Evolutionary conservation across 2,888 invertebrate genomes (phyloP).

Genomic region (Eumerus sabulonum): DNA sequence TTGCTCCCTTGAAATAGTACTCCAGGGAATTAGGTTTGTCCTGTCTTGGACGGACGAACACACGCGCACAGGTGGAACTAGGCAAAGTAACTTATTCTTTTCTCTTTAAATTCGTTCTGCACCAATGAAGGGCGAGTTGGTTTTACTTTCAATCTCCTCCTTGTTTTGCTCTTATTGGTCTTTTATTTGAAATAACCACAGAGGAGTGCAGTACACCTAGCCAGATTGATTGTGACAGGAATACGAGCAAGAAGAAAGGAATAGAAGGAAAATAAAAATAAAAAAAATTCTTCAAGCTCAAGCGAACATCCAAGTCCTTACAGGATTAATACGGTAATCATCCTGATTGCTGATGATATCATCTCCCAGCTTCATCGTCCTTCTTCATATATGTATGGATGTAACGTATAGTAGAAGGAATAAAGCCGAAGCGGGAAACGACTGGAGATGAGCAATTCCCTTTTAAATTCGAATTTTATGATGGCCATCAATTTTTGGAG

Average conservation of each 20-base stretch:
- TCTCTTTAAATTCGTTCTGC: constrained; percentile 5
- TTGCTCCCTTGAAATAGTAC: constrained; percentile 50
- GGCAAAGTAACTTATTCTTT: too few species aligned
- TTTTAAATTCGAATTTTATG: constrained; percentile 68
- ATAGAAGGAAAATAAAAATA: constrained; percentile 9
- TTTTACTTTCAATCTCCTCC: constrained; percentile 6
- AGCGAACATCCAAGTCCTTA: constrained; percentile 9
- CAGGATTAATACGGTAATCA: constrained; percentile 65
- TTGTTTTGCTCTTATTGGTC: constrained; percentile 42
- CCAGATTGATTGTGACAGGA: too few species aligned
- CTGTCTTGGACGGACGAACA: constrained; percentile 58
- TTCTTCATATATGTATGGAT: neutral
- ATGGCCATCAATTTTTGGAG: constrained; percentile 63
- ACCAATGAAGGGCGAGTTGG: constrained; percentile 22
- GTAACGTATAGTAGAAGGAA: too few species aligned
- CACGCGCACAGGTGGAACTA: constrained; percentile 6
- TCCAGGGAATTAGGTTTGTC: constrained; percentile 65
- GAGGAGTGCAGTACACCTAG: constrained; percentile 27
- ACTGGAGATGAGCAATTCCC: constrained; percentile 58
- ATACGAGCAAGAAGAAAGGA: too few species aligned
- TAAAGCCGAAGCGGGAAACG: neutral
- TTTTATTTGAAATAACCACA: constrained; percentile 54
- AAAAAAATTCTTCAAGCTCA: constrained; percentile 25
- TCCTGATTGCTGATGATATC: constrained; percentile 66
- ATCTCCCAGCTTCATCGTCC: constrained; percentile 48